Evolutionary conservation across 2,797 vertebrate genomes (phyloP).

Genomic region (Neopelma chrysocephalum): DNA sequence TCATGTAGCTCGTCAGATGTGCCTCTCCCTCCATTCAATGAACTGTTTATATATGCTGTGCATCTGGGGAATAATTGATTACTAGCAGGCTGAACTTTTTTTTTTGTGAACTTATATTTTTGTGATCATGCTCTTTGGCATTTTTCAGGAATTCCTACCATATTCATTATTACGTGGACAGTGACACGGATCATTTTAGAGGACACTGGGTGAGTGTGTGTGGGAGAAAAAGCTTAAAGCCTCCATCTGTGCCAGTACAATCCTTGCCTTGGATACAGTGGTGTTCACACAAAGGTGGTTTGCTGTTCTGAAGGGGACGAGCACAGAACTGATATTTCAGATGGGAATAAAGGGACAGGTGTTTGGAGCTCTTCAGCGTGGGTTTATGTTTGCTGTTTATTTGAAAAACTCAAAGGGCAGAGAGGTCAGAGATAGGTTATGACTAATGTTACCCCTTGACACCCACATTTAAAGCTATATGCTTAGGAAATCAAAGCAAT

Average conservation of each 20-base stretch:
- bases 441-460: background rate
- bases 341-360: background rate
- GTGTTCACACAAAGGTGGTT: background rate
- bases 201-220: slow-evolving; percentile 84
- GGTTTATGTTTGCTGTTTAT: background rate
- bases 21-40: background rate
- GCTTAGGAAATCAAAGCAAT: background rate
- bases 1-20: background rate
- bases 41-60: background rate
- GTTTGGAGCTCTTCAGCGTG: background rate
- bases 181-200: slow-evolving; percentile 84
- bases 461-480: background rate
- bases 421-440: background rate
- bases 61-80: background rate
- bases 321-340: background rate
- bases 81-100: background rate
- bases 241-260: background rate
- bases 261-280: background rate
- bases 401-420: background rate
- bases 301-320: background rate
- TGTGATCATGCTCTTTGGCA: background rate
- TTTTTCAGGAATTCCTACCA: slow-evolving; percentile 83
- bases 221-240: background rate
- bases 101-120: background rate
- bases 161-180: slow-evolving; percentile 86